Base-by-base conservation (phyloP, 2,797 vertebrate genomes). In the Hydrolagus colliei region DNA sequence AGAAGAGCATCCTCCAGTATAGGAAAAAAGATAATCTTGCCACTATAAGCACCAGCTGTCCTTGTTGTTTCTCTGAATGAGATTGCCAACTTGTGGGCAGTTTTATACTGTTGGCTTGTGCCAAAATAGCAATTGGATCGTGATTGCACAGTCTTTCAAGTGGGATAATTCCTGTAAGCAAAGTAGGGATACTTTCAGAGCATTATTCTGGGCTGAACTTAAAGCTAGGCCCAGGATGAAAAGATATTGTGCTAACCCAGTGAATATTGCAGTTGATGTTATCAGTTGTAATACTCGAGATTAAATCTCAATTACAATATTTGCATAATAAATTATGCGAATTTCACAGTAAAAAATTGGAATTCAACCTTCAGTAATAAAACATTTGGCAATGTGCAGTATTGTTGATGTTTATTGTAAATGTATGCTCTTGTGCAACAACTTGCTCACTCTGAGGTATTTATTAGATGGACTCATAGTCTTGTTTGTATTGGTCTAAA, bases 241-340 rank as follows among this genome's bases (percentile, higher is more conserved):
- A 61, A 78, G 62, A n/a, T 10, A n/a, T 11, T 59, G 76, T 35
- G 12, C 5, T 61, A 78, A 62, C 20, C 35, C 12, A 14, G 14
- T n/a, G 32, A 76, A 41, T 32, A 52, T 52, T 76, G 16, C 22
- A 76, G 86, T 77, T 63, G 14, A 86, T 85, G 86, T 85, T 86
- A 79, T 86, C n/a, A 14, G 12, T 35, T 68, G 68, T 78, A 86
- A 85, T 82, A 86, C 86, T 86, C 87, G 9, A 22, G 11, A 75
- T 86, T 68, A 61, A 72, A 86, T 86, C 80, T 87, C 74, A 73
- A 27, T 27, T 27, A 27, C 27, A 27, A 27, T 27, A 27, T 27
- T 27, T 27, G 27, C 27, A 27, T 27, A 27, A 27, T 27, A 27
- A 27, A 27, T 27, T 27, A 27, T 27, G 27, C 27, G 27, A 52